A percentile compares a stretch with the other conserved stretches of the same genome.
These are phyloP conservation scores for Aquatica leii DNA, from an alignment of 2,888 invertebrate species.

Conservation along the genomic window DNA sequence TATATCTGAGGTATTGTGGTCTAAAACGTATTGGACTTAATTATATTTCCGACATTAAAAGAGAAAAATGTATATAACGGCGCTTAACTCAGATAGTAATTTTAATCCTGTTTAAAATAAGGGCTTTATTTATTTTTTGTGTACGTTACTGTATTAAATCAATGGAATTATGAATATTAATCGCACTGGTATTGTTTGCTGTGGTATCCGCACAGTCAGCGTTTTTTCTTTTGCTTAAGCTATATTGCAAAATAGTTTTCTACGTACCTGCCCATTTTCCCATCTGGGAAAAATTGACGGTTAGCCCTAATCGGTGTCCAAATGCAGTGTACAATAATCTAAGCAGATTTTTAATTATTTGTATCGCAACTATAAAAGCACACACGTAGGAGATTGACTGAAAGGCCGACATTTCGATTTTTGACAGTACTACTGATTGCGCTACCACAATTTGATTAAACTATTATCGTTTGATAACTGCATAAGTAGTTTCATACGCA, in stretches of 20 bases:
- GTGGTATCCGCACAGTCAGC: too few species aligned
- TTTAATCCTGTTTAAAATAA: too few species aligned
- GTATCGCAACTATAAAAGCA: slow-evolving; percentile 56
- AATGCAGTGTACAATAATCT: slow-evolving; percentile 59
- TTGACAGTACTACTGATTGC: background rate
- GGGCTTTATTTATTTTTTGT: too few species aligned
- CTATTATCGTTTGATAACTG: slow-evolving; percentile 9
- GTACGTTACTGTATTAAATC: too few species aligned
- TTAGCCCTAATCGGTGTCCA: slow-evolving; percentile 64
- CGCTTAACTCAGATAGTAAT: too few species aligned
- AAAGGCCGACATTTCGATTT: slow-evolving; percentile 3
- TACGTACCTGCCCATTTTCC: slow-evolving; percentile 85
- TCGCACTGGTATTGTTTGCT: too few species aligned
- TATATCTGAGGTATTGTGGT: too few species aligned
- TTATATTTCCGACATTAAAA: too few species aligned
- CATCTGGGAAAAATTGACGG: slow-evolving; percentile 69
- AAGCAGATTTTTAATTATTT: slow-evolving; percentile 65
- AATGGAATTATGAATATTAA: too few species aligned
- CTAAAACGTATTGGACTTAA: too few species aligned
- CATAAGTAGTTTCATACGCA: background rate
- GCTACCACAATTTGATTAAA: background rate
- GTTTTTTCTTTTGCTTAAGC: background rate
- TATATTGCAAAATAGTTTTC: slow-evolving; percentile 6
- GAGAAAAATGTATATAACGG: too few species aligned
- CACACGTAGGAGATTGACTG: slow-evolving; percentile 48